Percentiles rank a stretch among this genome's conserved stretches.
Conservation (phyloP, 2,888 invertebrate species). For the Acronicta aceris region DNA sequence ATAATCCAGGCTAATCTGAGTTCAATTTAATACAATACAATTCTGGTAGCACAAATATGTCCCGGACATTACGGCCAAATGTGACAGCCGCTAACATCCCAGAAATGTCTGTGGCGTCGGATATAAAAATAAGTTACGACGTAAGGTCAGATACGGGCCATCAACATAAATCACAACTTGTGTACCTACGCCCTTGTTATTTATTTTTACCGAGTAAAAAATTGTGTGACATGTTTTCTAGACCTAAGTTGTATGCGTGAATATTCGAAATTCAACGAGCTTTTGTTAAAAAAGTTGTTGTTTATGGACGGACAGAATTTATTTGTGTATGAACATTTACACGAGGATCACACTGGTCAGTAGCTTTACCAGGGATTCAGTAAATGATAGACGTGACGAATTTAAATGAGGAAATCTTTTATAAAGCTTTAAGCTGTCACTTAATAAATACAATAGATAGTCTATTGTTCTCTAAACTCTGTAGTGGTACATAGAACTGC, state of each 20-base stretch:
- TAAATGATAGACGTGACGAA: too few species aligned
- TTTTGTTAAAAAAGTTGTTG: background rate
- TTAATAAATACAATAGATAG: too few species aligned
- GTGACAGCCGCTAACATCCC: conserved; percentile 50
- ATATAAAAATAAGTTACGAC: conserved; percentile 67
- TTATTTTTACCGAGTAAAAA: conserved; percentile 58
- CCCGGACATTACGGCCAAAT: conserved; percentile 45
- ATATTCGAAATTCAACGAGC: conserved; percentile 1
- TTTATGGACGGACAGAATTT: background rate
- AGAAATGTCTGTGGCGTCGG: conserved; percentile 58
- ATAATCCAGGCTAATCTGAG: conserved; percentile 14
- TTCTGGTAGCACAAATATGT: conserved; percentile 45
- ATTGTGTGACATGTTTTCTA: conserved; percentile 25
- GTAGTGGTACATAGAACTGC: too few species aligned
- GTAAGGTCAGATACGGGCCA: conserved; percentile 59
- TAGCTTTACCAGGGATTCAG: too few species aligned
- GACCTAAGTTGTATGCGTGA: background rate
- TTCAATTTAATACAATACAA: conserved; percentile 34
- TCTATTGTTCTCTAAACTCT: too few species aligned
- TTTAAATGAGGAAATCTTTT: too few species aligned
- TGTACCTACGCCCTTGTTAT: conserved; percentile 57
- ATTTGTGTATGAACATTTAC: background rate
- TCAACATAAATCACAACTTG: conserved; percentile 67
- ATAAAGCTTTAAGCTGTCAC: too few species aligned
- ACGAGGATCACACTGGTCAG: too few species aligned